phyloP scores from a whole-genome alignment of 2,113 vertebrate species.

The Sakesphorus luctuosus region DNA sequence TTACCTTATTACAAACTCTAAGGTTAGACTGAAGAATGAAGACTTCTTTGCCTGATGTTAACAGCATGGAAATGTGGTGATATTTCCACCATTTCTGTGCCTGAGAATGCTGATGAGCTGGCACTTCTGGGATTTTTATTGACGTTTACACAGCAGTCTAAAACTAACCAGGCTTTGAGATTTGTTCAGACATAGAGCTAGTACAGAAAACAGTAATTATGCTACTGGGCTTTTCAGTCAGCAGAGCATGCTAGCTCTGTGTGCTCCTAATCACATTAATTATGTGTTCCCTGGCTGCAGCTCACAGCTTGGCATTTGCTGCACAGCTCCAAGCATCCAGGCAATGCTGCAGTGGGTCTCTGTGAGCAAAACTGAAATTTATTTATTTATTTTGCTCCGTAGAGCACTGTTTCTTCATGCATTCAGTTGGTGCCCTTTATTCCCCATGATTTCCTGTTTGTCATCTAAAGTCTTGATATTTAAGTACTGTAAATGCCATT shows the following conservation, averaged over 20 bases:
- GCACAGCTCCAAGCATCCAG: slow-evolving; percentile 50
- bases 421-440: neutral
- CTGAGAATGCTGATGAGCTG: slow-evolving; percentile 73
- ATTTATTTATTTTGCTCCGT: slow-evolving; percentile 19
- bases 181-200: slow-evolving; percentile 77
- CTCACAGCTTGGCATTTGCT: slow-evolving; percentile 69
- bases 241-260: slow-evolving; percentile 72
- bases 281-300: slow-evolving; percentile 72
- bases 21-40: slow-evolving; percentile 65
- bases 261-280: slow-evolving; percentile 81
- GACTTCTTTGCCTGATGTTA: slow-evolving; percentile 62
- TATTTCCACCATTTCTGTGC: slow-evolving; percentile 68
- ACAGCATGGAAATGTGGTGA: slow-evolving; percentile 61
- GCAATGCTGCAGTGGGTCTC: slow-evolving; percentile 27
- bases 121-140: slow-evolving; percentile 80
- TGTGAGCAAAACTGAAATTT: neutral
- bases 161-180: slow-evolving; percentile 80
- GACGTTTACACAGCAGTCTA: slow-evolving; percentile 78
- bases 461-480: neutral
- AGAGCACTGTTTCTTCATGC: neutral
- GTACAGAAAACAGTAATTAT: slow-evolving; percentile 82
- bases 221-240: slow-evolving; percentile 77
- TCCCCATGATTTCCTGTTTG: neutral
- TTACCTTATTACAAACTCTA: slow-evolving; percentile 75
- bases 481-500: neutral